A percentile compares a stretch with the other conserved stretches of the same genome.
These are phyloP conservation scores for Laodelphax striatellus DNA, from an alignment of 1,140 invertebrate genomes.

Conservation along the genomic window DNA sequence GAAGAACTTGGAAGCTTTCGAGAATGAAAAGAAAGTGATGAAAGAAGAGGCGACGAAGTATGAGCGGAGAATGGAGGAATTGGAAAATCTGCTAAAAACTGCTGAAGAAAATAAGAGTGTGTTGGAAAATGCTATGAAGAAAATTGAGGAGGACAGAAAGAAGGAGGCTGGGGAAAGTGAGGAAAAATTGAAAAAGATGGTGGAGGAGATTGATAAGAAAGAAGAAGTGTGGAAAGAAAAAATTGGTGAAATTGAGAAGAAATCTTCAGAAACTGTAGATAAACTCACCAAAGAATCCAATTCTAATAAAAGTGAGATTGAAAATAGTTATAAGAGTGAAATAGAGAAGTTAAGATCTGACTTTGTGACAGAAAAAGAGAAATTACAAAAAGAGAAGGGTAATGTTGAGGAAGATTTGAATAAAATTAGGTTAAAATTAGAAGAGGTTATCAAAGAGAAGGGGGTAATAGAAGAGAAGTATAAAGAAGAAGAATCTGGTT, in stretches of 20 bases:
- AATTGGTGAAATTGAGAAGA: slow-evolving; percentile 24
- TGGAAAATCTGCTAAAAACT: slow-evolving; percentile 14
- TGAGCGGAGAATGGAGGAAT: slow-evolving; percentile 24
- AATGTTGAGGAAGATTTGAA: slow-evolving; percentile 23
- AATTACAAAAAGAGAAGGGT: slow-evolving; percentile 20
- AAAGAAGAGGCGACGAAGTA: slow-evolving; percentile 33
- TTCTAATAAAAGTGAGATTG: neutral
- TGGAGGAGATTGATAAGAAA: slow-evolving; percentile 26
- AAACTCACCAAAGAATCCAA: slow-evolving; percentile 23
- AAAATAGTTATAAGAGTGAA: slow-evolving; percentile 6
- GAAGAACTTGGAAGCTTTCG: slow-evolving; percentile 3
- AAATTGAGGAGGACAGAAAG: slow-evolving; percentile 25
- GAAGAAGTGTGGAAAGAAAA: slow-evolving; percentile 28
- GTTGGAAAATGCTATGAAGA: slow-evolving; percentile 28
- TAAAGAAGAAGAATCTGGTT: neutral
- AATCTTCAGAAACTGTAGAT: slow-evolving; percentile 28
- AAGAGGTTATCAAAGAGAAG: slow-evolving; percentile 21
- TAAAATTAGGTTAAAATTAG: slow-evolving; percentile 22
- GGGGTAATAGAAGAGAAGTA: slow-evolving; percentile 23
- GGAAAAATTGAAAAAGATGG: slow-evolving; percentile 24
- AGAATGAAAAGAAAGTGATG: slow-evolving; percentile 33
- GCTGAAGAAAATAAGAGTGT: slow-evolving; percentile 17
- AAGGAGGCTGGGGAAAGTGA: slow-evolving; percentile 27
- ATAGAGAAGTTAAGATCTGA: slow-evolving; percentile 22
- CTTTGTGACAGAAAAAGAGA: slow-evolving; percentile 12